Percentiles rank a stretch among this genome's conserved stretches.
These are phyloP conservation scores for Lophius americanus DNA, from an alignment of 2,797 vertebrate genomes.

Conservation along the genomic window DNA sequence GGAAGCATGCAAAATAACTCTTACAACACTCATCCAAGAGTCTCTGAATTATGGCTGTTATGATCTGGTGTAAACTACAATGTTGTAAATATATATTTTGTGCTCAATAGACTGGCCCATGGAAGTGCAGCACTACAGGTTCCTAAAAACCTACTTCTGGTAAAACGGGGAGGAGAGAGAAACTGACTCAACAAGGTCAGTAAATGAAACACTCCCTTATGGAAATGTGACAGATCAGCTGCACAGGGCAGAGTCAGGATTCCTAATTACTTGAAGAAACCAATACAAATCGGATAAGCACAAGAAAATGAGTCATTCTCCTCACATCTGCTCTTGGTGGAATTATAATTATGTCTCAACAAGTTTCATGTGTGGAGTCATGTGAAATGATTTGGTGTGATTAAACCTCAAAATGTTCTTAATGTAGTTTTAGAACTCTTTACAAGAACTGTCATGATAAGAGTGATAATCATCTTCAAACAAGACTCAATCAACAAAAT, in stretches of 20 bases:
- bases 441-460: neutral
- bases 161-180: slow-evolving; percentile 60
- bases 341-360: slow-evolving; percentile 13
- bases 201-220: slow-evolving; percentile 53
- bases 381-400: slow-evolving; percentile 7
- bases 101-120: neutral
- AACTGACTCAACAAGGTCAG: slow-evolving; percentile 67
- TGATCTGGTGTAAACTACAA: neutral
- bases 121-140: slow-evolving; percentile 55
- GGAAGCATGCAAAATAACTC: slow-evolving; percentile 8
- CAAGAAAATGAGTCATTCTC: slow-evolving; percentile 14
- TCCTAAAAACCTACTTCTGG: slow-evolving; percentile 69
- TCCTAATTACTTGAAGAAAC: slow-evolving; percentile 5
- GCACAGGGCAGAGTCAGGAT: neutral
- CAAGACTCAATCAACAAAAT: neutral
- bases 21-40: slow-evolving; percentile 2
- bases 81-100: neutral
- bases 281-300: neutral
- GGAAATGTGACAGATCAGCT: slow-evolving; percentile 44
- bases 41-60: neutral
- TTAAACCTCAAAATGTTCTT: slow-evolving; percentile 7
- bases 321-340: neutral
- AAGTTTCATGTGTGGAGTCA: slow-evolving; percentile 29
- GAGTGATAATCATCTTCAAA: slow-evolving; percentile 7
- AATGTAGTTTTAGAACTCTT: slow-evolving; percentile 1